Evolutionary conservation across 1,140 invertebrate species (phyloP), one percentile per base, ranked within the genome.

Genomic region (Drosophila ficusphila): DNA sequence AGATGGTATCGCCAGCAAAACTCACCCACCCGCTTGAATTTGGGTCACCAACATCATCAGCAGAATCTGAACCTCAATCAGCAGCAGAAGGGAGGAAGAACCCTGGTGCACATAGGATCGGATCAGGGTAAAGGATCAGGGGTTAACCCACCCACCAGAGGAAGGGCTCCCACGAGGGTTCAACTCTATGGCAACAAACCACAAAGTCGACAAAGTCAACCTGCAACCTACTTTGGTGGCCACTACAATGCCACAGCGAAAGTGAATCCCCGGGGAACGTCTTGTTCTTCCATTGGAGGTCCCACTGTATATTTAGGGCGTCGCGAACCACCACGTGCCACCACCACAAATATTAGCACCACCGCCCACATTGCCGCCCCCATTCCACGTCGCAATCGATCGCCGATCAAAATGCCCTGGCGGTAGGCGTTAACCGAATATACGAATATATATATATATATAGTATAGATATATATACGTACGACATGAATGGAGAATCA

Each of bases 401-500:
- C 89, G 47, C 90, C 90, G 36, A 90, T 90, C 67, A 90, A 90
- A 61, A 81, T 90, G 48, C 90, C 90, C 21, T 90, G 90, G 90
- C 70, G 89, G 42, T 90, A 90, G 79, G 68, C 52, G 41, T 38
- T 27, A 36, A 69, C 41, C 48, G 29, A 58, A 34, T 51, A 14
- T 25, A 8, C 14, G n/a, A n/a, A n/a, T n/a, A 16, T 3, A 19
- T 6, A 21, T 21, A n/a, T 19, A 11, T 11, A 39, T 11, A n/a
- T 8, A 41, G 14, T 2, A 19, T 19, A 11, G 14, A 4, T n/a
- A 36, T 36, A 39, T 38, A n/a, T n/a, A n/a, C n/a, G n/a, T n/a
- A n/a, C 9, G 36, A 7, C 16, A 39, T 0, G 33, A 60, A 33
- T 36, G 33, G 57, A 49, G 46, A 64, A 51, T 56, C 64, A 34